Evolutionary conservation across 1,140 invertebrate species (phyloP).

Genomic region (Parasteatoda tepidariorum): DNA sequence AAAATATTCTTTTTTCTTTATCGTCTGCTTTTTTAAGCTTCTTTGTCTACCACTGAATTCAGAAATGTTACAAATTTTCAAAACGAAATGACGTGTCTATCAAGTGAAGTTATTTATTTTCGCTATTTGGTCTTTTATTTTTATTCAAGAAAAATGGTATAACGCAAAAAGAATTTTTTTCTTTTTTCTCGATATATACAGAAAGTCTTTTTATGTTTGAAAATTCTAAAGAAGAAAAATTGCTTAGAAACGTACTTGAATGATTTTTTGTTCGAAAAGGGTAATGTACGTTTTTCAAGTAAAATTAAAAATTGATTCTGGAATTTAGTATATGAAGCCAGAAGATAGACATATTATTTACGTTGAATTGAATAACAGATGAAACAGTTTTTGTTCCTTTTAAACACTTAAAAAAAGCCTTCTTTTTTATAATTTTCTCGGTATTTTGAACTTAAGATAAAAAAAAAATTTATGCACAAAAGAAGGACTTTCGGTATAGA

Average conservation of each 20-base stretch:
- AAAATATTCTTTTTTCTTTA: background rate
- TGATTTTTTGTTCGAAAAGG: background rate
- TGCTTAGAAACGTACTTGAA: background rate
- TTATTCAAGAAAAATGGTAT: background rate
- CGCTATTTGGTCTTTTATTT: background rate
- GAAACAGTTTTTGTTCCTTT: too few species aligned
- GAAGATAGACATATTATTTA: too few species aligned
- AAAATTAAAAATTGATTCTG: background rate
- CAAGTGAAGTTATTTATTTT: constrained; percentile 4
- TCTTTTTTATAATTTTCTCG: too few species aligned
- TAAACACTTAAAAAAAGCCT: too few species aligned
- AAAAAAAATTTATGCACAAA: too few species aligned
- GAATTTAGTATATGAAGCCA: too few species aligned
- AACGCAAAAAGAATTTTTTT: background rate
- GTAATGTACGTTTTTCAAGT: background rate
- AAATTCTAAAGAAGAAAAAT: background rate
- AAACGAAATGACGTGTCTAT: constrained; percentile 9
- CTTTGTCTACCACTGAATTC: constrained; percentile 9
- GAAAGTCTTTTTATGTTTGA: background rate
- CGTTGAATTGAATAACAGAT: too few species aligned
- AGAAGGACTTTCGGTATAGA: too few species aligned
- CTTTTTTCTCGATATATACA: background rate
- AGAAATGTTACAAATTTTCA: background rate
- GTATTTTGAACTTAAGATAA: too few species aligned
- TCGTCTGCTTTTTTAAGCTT: background rate